phyloP scores from a whole-genome alignment of 2,113 vertebrate species.

The Zootoca vivipara region DNA sequence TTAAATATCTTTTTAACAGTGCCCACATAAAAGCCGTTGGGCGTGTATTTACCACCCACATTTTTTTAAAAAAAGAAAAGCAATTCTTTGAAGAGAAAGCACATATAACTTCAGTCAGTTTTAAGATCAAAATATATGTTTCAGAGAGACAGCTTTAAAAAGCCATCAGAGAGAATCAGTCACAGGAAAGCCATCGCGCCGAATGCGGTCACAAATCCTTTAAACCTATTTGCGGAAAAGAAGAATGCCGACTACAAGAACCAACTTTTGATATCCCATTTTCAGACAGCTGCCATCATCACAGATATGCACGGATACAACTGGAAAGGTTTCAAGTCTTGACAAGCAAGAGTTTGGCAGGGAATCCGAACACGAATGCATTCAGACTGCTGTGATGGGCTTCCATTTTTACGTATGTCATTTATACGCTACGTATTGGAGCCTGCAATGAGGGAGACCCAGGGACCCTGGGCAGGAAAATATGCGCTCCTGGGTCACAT shows the following conservation, averaged over 20 bases:
- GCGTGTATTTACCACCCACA: background rate
- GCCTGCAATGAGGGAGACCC: background rate
- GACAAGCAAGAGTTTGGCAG: constrained; percentile 36
- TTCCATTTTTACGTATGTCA: background rate
- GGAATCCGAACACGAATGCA: constrained; percentile 29
- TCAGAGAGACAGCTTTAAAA: constrained; percentile 29
- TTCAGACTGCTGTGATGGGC: background rate
- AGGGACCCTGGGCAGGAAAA: background rate
- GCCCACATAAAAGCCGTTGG: background rate
- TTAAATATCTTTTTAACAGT: background rate
- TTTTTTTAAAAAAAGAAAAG: background rate
- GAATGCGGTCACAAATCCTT: constrained; percentile 22
- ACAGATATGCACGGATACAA: constrained; percentile 5
- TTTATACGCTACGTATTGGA: background rate
- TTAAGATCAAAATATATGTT: background rate
- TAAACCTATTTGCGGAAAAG: constrained; percentile 11
- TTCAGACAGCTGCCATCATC: constrained; percentile 25
- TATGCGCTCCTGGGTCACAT: no score
- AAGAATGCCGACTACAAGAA: constrained; percentile 13
- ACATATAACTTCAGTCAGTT: background rate
- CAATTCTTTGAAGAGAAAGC: background rate
- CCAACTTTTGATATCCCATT: constrained; percentile 23
- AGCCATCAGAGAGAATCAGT: constrained; percentile 17
- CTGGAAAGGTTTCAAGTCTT: constrained; percentile 32
- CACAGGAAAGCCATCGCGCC: constrained; percentile 12